Evolutionary conservation across 2,797 vertebrate species (phyloP).

Genomic region (Parambassis ranga): DNA sequence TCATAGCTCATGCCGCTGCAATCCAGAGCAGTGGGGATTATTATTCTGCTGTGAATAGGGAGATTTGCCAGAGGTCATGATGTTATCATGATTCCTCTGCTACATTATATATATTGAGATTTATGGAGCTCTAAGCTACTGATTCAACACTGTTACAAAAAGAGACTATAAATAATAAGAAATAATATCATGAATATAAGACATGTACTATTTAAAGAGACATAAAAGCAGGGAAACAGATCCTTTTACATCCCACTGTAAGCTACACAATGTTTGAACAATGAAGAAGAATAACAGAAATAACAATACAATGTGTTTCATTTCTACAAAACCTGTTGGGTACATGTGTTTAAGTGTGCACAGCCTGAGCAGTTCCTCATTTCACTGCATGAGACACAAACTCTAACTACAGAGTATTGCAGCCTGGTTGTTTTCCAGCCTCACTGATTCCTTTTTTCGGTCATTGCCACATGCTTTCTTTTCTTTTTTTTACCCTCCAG

Average conservation of each 20-base stretch:
- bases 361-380: neutral
- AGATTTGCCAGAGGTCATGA: constrained; percentile 2
- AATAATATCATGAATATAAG: neutral
- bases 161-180: too few relatives aligned
- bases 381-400: neutral
- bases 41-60: neutral
- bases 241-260: too few relatives aligned
- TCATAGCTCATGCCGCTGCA: neutral
- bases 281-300: too few relatives aligned
- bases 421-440: neutral
- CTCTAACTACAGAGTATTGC: neutral
- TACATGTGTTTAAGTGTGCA: too few relatives aligned
- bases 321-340: too few relatives aligned
- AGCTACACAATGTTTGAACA: too few relatives aligned
- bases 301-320: too few relatives aligned
- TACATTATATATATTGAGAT: neutral
- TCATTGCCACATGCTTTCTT: neutral
- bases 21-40: constrained; percentile 9
- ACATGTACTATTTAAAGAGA: neutral
- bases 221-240: too few relatives aligned
- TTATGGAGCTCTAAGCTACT: neutral
- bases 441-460: neutral
- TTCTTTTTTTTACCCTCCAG: neutral
- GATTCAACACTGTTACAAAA: neutral
- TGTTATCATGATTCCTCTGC: neutral